Conservation (phyloP, 2,113 vertebrate genomes). For the Rhegmatorhina hoffmannsi region DNA sequence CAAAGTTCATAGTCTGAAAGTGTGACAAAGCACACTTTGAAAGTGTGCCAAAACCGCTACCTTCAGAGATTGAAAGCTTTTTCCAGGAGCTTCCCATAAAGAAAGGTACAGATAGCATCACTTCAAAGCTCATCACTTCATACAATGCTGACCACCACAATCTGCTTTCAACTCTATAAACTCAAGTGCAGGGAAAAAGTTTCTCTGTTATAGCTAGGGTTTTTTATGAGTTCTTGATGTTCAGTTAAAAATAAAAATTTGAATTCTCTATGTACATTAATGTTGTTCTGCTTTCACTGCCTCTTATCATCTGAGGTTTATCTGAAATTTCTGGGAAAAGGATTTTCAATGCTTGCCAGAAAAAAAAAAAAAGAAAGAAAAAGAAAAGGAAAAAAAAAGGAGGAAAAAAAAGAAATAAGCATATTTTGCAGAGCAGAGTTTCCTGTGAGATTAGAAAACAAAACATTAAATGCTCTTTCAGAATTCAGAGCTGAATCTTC, state of each 20-base stretch:
- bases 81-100: neutral
- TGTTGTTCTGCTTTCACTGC: neutral
- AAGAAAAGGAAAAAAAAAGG: neutral
- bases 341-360: neutral
- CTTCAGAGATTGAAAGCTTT: neutral
- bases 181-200: neutral
- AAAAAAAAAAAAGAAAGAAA: neutral
- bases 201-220: neutral
- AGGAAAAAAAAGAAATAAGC: neutral
- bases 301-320: neutral
- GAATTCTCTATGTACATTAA: neutral
- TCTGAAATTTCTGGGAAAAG: neutral
- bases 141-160: neutral
- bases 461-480: neutral
- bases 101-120: neutral
- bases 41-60: neutral
- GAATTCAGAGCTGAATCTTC: neutral
- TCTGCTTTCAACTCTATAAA: neutral
- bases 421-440: neutral
- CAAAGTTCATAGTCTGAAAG: neutral
- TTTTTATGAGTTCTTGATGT: neutral
- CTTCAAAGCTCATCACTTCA: neutral
- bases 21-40: neutral
- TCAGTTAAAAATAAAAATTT: neutral
- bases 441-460: neutral